These are phyloP conservation scores for Drosophila auraria DNA, from an alignment of 1,140 invertebrate genomes.

Conservation along the genomic window DNA sequence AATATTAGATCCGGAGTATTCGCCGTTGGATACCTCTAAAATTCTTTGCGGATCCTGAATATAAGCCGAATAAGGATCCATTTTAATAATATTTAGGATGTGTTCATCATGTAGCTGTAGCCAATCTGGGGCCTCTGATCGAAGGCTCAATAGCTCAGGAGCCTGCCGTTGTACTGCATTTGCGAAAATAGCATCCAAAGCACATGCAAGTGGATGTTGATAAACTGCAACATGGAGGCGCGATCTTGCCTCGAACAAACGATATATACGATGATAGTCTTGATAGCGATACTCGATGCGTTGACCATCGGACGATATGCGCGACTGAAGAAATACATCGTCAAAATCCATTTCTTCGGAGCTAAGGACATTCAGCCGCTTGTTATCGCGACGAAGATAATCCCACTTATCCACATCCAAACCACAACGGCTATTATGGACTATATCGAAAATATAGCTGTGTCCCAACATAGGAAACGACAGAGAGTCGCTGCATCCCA, in stretches of 20 bases:
- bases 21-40: background rate
- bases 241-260: constrained; percentile 57
- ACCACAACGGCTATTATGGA: constrained; percentile 88
- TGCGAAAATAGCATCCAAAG: constrained; percentile 31
- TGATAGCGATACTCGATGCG: constrained; percentile 77
- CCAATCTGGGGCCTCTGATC: constrained; percentile 36
- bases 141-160: constrained; percentile 37
- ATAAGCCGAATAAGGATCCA: constrained; percentile 37
- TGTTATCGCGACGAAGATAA: constrained; percentile 88
- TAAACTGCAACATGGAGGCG: constrained; percentile 60
- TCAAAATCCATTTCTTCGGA: constrained; percentile 65
- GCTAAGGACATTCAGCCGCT: constrained; percentile 50
- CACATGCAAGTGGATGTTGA: constrained; percentile 38
- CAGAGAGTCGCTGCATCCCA: constrained; percentile 49
- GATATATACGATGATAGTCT: constrained; percentile 70
- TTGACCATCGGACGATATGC: constrained; percentile 63
- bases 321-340: constrained; percentile 59
- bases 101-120: constrained; percentile 39
- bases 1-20: background rate
- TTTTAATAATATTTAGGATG: constrained; percentile 30
- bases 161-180: constrained; percentile 29
- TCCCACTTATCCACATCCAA: constrained; percentile 92
- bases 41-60: constrained; percentile 34
- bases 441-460: constrained; percentile 85
- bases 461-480: constrained; percentile 60